These are phyloP conservation scores for Argya squamiceps DNA, from an alignment of 2,797 vertebrate species.

Conservation along the genomic window DNA sequence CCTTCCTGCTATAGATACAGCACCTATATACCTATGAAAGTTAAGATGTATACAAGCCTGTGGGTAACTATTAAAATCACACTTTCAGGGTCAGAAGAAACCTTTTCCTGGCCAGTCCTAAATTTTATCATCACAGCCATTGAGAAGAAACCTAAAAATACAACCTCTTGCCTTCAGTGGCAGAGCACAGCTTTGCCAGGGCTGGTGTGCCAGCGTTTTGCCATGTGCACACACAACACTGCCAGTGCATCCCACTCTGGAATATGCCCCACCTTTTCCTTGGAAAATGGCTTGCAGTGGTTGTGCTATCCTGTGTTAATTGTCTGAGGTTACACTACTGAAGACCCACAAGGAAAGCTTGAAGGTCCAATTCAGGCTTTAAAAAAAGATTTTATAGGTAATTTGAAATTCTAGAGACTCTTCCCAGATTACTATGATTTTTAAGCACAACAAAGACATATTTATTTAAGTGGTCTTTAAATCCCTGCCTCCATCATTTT, in stretches of 20 bases:
- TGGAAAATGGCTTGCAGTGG: neutral
- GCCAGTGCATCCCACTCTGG: neutral
- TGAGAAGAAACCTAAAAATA: neutral
- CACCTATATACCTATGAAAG: rapidly evolving
- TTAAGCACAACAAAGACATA: neutral
- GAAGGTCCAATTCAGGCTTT: neutral
- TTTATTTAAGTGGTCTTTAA: neutral
- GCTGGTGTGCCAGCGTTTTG: neutral
- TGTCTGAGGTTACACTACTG: neutral
- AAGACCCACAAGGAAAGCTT: neutral
- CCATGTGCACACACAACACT: rapidly evolving
- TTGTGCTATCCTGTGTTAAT: neutral
- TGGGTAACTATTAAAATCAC: neutral
- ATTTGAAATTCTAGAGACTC: neutral
- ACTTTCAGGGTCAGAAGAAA: neutral
- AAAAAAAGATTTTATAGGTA: neutral
- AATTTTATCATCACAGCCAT: neutral
- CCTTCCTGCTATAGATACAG: neutral
- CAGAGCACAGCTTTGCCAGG: neutral
- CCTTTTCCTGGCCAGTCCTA: neutral
- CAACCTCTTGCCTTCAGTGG: neutral
- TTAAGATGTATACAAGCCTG: neutral
- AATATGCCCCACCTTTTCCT: neutral
- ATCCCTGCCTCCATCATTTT: neutral
- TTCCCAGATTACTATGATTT: neutral